Conservation (phyloP, 2,797 vertebrate genomes). For the Arnoldichthys spilopterus region DNA sequence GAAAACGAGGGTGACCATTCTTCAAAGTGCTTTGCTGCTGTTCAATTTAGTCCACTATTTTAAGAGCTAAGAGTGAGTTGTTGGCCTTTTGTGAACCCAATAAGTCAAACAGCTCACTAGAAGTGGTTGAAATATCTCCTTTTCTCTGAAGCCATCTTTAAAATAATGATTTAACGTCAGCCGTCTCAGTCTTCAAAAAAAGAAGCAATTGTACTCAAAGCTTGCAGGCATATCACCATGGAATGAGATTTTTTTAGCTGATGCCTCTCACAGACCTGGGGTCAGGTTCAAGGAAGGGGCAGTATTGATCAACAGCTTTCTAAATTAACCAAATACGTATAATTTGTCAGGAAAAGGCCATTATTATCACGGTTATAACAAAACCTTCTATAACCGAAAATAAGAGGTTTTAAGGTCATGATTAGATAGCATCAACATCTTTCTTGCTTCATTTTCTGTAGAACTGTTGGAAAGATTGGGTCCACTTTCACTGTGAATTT, state of each 20-base stretch:
- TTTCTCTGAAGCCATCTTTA: conserved; percentile 1
- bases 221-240: neutral
- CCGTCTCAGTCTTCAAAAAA: neutral
- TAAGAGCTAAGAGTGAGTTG: conserved; percentile 18
- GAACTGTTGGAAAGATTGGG: neutral
- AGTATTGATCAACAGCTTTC: conserved; percentile 5
- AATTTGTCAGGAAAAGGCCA: neutral
- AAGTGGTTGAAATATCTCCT: neutral
- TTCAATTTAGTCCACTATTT: conserved; percentile 8
- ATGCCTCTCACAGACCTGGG: neutral
- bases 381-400: too few relatives aligned
- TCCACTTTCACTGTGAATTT: too few relatives aligned
- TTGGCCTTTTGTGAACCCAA: conserved; percentile 21
- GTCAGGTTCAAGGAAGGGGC: neutral
- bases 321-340: conserved; percentile 9
- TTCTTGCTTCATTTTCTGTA: neutral
- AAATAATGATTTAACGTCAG: conserved; percentile 24
- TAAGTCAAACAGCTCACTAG: neutral
- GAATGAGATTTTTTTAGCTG: conserved; percentile 6
- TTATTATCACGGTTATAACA: neutral
- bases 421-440: neutral
- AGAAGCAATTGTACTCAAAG: conserved; percentile 11
- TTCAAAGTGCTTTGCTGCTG: conserved; percentile 15
- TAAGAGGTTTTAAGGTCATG: too few relatives aligned
- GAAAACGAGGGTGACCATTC: neutral